Conservation (phyloP, 2,113 vertebrate genomes). For the Ptyas mucosa region DNA sequence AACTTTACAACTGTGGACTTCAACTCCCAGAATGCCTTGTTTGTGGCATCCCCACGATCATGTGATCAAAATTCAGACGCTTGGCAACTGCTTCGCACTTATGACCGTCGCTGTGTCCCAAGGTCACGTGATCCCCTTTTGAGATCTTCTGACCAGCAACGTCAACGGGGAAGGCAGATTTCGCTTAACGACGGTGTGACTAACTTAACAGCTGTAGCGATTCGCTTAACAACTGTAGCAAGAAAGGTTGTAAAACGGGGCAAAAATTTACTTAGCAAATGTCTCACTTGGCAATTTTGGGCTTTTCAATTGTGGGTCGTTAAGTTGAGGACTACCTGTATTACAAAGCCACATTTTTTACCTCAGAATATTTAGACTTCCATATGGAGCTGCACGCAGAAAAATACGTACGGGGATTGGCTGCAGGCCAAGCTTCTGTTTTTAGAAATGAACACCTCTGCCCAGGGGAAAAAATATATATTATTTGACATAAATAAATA, state of each 20-base stretch:
- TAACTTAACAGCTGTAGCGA: neutral
- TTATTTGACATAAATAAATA: neutral
- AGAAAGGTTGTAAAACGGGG: neutral
- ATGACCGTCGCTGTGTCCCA: too few species aligned
- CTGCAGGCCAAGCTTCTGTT: neutral
- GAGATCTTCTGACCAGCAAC: neutral
- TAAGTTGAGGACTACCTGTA: neutral
- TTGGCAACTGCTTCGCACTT: too few species aligned
- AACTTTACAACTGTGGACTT: too few species aligned
- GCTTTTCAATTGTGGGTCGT: neutral
- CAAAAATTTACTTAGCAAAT: neutral
- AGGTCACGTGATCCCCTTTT: neutral
- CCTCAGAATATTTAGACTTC: neutral
- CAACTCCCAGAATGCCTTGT: too few species aligned
- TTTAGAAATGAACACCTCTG: neutral
- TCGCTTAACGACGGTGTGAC: neutral
- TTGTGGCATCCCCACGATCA: too few species aligned
- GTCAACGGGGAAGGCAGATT: neutral
- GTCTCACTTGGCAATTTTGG: neutral
- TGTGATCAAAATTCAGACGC: too few species aligned
- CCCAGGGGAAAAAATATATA: accelerated
- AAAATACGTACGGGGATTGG: neutral
- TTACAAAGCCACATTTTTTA: neutral
- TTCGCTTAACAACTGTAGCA: neutral
- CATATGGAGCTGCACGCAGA: neutral